A percentile compares a stretch with the other conserved stretches of the same genome.
These are phyloP conservation scores for Poicephalus gulielmi DNA, from an alignment of 2,113 vertebrate species.

Conservation along the genomic window DNA sequence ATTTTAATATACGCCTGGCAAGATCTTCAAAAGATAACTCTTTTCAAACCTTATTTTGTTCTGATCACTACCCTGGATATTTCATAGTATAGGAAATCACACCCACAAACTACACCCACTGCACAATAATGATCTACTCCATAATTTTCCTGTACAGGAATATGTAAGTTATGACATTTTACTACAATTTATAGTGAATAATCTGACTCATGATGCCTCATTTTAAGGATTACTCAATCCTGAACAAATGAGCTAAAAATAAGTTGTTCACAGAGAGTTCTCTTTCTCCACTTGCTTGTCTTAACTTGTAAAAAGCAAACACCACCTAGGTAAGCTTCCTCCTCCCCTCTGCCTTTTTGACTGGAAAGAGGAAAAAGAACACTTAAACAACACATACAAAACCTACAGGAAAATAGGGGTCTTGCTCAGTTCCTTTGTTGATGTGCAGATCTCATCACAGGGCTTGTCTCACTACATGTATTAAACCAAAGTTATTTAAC, in stretches of 20 bases:
- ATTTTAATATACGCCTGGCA: background rate
- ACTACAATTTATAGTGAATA: background rate
- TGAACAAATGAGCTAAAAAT: slow-evolving; percentile 22
- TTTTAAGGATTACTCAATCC: background rate
- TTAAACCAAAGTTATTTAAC: background rate
- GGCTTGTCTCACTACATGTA: background rate
- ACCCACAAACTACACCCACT: background rate
- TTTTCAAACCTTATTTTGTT: background rate
- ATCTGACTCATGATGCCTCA: background rate
- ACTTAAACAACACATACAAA: background rate
- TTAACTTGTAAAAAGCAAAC: background rate
- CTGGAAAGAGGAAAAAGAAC: background rate
- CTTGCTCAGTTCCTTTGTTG: background rate
- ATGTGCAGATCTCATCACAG: background rate
- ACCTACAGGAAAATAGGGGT: background rate
- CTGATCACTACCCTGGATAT: background rate
- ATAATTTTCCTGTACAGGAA: background rate
- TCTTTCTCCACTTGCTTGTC: background rate
- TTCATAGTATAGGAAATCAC: background rate
- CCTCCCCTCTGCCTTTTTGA: background rate
- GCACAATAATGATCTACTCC: background rate
- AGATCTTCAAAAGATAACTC: background rate
- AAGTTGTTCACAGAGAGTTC: background rate
- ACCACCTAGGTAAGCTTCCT: background rate
- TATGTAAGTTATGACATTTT: background rate